Conservation (phyloP, 2,113 vertebrate species). For the Sitta europaea region DNA sequence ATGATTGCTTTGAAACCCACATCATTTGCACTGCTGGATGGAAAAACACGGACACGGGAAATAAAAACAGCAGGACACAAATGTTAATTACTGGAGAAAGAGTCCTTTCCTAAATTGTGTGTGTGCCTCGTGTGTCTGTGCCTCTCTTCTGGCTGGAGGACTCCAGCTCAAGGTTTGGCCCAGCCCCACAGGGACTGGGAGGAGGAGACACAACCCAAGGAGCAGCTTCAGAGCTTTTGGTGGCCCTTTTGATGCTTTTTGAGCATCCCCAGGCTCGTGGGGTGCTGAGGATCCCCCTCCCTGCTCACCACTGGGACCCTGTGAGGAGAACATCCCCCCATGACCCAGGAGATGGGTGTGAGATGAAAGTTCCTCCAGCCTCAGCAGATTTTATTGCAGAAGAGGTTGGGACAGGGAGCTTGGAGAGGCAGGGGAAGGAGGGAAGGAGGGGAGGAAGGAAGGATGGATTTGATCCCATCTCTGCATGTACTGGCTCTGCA, state of each 20-base stretch:
- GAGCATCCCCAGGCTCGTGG: not conserved
- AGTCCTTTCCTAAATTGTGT: not conserved
- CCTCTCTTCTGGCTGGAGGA: not conserved
- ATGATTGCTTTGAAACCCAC: not conserved
- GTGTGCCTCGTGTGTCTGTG: not conserved
- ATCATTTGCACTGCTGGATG: not conserved
- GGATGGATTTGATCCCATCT: not conserved
- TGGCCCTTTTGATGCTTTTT: not conserved
- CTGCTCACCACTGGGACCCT: accelerated
- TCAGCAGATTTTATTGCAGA: not conserved
- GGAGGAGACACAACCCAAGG: accelerated
- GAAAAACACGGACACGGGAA: not conserved
- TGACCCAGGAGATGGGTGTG: not conserved
- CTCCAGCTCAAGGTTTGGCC: not conserved
- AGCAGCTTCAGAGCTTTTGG: not conserved
- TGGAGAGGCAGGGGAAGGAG: not conserved
- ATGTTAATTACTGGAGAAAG: not conserved
- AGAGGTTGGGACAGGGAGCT: not conserved
- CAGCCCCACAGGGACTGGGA: not conserved
- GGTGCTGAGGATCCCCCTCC: not conserved
- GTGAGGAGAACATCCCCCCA: accelerated
- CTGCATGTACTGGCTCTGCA: not conserved
- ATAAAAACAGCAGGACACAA: not conserved
- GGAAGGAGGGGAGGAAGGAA: not conserved
- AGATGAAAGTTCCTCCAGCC: not conserved